A percentile compares a stretch with the other conserved stretches of the same genome.
Evolutionary conservation across 2,797 vertebrate species (phyloP).

Genomic region (Saxicola maurus): DNA sequence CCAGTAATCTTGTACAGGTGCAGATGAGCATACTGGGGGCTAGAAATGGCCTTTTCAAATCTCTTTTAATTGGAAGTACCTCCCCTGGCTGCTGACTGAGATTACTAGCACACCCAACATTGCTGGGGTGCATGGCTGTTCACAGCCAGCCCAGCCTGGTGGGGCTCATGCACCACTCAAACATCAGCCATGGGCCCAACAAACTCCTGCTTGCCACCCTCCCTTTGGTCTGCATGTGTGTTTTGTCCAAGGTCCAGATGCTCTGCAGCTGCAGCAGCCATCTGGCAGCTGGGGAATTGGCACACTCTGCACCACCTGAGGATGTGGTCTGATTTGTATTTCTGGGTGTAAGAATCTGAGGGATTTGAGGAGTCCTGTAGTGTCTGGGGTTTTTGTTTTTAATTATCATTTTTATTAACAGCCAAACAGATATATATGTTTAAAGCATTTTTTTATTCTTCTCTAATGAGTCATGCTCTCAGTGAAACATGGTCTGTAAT

Average conservation of each 20-base stretch:
- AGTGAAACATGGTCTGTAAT: slow-evolving; percentile 17
- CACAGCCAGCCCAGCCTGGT: not conserved
- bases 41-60: not conserved
- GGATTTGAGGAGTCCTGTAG: not conserved
- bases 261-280: not conserved
- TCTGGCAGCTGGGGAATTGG: not conserved
- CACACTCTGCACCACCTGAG: not conserved
- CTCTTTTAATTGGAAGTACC: not conserved
- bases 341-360: not conserved
- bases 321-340: not conserved
- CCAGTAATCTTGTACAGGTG: not conserved
- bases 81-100: not conserved
- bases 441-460: not conserved
- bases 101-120: accelerated
- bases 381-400: not conserved
- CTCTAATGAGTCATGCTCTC: not conserved
- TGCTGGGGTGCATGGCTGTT: not conserved
- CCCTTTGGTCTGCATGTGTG: not conserved
- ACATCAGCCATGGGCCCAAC: not conserved
- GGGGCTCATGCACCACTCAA: not conserved
- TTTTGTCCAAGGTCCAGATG: accelerated
- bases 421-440: not conserved
- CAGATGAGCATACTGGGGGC: not conserved
- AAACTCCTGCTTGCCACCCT: not conserved
- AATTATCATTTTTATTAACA: not conserved